Evolutionary conservation across 2,797 vertebrate genomes (phyloP), one percentile per base, ranked within the genome.

Genomic region (Atherinosoma microstoma): DNA sequence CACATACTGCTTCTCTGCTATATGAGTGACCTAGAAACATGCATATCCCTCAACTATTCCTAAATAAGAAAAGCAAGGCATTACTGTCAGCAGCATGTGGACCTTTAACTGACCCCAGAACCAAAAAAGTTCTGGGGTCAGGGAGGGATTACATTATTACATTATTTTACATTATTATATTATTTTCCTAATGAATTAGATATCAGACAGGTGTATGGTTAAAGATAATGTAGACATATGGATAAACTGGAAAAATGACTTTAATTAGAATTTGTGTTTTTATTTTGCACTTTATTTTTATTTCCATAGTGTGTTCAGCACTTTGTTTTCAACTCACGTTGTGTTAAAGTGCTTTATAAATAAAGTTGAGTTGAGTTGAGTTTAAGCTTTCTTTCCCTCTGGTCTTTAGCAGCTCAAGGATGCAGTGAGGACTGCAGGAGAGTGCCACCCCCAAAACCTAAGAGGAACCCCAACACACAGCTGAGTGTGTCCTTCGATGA

Each of bases 401-500:
- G 75, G 63, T 90, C 27, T 73, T 90, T 79, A 87, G 95, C 94
- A 91, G 95, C 95, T 82, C 96, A 97, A 92, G 97, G 96, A 91
- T 97, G 98, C 90, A 97, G 96, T 66, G 98, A 99, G 78, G 98
- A 99, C 90, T 99, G 98, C 85, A 96, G 96, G 91, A 97, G 97
- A 93, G 95, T 99, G 72, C 98, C 98, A n/a, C 98, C 98, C 56
- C 98, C 98, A 0, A 99, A 99, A 82, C 98, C 98, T 0, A 99
- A 98, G 84, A 95, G 98, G 82, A 99, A 99, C 70, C 98, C 98
- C 42, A 99, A 98, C 91, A 99, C 98, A 7, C 98, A 99, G 79
- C 94, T 99, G 71, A 99, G 98, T 84, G 97, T 97, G 45, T 99
- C 98, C 62, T 99, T 99, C 18, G 98, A 99, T 27, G 98, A 99